phyloP scores from a whole-genome alignment of 1,140 invertebrate genomes.

The Drosophila funebris region DNA sequence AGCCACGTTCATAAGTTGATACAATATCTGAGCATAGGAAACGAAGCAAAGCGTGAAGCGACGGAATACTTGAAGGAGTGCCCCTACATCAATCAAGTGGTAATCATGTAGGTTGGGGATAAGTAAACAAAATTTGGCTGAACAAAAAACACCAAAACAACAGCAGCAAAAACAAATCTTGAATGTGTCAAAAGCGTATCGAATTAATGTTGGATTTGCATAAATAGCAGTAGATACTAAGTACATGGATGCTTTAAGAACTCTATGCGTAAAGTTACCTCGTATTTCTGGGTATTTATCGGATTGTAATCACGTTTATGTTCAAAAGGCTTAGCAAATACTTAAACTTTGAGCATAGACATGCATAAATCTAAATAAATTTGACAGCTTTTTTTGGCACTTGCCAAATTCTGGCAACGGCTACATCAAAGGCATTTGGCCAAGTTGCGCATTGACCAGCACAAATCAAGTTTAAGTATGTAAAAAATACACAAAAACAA shows the following conservation, averaged over 20 bases:
- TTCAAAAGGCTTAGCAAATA: background rate
- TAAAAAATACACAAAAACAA: constrained; percentile 13
- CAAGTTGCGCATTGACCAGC: constrained; percentile 50
- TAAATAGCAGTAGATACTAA: constrained; percentile 1
- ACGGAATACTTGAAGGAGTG: constrained; percentile 55
- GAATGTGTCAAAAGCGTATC: constrained; percentile 26
- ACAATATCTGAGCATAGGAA: constrained; percentile 11
- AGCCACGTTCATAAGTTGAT: constrained; percentile 45
- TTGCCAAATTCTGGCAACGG: constrained; percentile 36
- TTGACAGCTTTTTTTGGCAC: constrained; percentile 61
- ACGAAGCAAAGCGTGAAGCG: constrained; percentile 27
- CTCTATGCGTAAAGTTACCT: background rate
- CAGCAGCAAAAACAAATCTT: constrained; percentile 3
- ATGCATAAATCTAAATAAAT: constrained; percentile 38
- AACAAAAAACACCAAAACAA: constrained; percentile 15
- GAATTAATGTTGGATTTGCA: constrained; percentile 2
- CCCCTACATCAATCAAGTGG: constrained; percentile 72
- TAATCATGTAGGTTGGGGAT: constrained; percentile 62
- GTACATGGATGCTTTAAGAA: background rate
- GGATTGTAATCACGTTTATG: background rate
- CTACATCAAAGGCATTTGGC: constrained; percentile 53
- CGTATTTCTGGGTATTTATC: background rate
- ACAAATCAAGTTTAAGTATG: constrained; percentile 62
- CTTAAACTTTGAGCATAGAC: background rate
- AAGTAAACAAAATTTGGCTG: constrained; percentile 27